Base-by-base conservation (phyloP, 2,888 invertebrate genomes). In the Callyntrura sp. region DNA sequence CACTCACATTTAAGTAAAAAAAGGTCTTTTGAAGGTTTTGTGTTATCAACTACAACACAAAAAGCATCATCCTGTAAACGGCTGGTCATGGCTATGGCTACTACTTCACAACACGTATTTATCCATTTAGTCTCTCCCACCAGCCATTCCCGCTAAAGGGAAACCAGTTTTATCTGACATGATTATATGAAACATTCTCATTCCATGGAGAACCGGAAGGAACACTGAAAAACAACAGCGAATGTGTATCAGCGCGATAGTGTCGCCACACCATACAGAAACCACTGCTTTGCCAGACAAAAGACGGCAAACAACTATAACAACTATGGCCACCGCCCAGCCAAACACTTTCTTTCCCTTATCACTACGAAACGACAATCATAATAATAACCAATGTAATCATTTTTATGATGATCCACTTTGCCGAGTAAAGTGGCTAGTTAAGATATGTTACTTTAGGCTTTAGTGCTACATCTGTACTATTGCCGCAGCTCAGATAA, bases 331-430 rank as follows among this genome's bases (percentile, higher is more conserved):
- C 73, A 23, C 78, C 55, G 25, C 78, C 73, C 78, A 78, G 3
- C 55, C 12, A 55, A 25, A 51, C 25, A 3, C 55, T 51, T 55
- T 55, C 17, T 51, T n/a, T 78, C 6, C 55, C 28, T 78, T 78
- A 55, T 78, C 78, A 78, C 25, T 25, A 51, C 55, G 55, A 51
- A 43, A 81, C 45, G 81, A 81, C 81, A 81, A 81, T 86, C 79
- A 68, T 86, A 65, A 48, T 62, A 78, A 65, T 86, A 86, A 86
- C 79, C 79, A 79, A 86, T 79, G 65, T 81, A 86, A 86, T 86
- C 86, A 65, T 86, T 86, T 86, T 86, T 86, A 86, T 68, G 86
- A 81, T 86, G 79, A 86, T 86, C 86, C 86, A 79, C 79, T 85
- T 85, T 79, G 79, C 55, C 14, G 3, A 14, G 25, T 78, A 78